Conservation (phyloP, 2,888 invertebrate species). For the Dryadula phaetusa region DNA sequence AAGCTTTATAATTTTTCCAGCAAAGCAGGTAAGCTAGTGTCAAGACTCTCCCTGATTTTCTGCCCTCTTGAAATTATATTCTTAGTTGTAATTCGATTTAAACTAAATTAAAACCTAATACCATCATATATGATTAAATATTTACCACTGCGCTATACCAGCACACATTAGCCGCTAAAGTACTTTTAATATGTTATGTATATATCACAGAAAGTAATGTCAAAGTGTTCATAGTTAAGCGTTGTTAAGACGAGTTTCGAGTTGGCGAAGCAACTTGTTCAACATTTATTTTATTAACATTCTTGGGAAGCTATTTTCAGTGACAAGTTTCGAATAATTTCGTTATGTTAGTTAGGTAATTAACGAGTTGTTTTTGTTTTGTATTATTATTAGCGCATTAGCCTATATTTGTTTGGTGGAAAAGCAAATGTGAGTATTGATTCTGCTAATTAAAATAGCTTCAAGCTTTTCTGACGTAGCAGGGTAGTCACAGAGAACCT, state of each 20-base stretch:
- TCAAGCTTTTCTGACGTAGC: no score
- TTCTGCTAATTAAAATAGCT: no score
- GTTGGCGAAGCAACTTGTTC: conserved; percentile 34
- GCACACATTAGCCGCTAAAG: neutral
- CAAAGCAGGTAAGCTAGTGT: no score
- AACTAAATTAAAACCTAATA: no score
- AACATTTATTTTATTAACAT: conserved; percentile 36
- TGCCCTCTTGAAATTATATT: no score
- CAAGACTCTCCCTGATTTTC: no score
- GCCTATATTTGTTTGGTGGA: neutral
- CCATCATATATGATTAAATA: no score
- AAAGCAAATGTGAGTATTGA: no score
- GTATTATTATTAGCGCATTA: no score
- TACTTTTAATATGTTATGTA: conserved; percentile 13
- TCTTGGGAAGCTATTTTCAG: conserved; percentile 32
- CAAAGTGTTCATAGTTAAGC: conserved; percentile 34
- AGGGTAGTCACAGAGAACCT: no score
- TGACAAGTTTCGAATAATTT: conserved; percentile 31
- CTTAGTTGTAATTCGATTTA: no score
- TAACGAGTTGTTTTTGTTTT: neutral
- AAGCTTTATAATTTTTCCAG: no score
- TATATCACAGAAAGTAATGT: conserved; percentile 41
- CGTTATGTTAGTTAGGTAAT: neutral
- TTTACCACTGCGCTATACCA: neutral
- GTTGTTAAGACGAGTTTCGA: conserved; percentile 35